Evolutionary conservation across 2,113 vertebrate genomes (phyloP).

Genomic region (Ctenodactylus gundi): DNA sequence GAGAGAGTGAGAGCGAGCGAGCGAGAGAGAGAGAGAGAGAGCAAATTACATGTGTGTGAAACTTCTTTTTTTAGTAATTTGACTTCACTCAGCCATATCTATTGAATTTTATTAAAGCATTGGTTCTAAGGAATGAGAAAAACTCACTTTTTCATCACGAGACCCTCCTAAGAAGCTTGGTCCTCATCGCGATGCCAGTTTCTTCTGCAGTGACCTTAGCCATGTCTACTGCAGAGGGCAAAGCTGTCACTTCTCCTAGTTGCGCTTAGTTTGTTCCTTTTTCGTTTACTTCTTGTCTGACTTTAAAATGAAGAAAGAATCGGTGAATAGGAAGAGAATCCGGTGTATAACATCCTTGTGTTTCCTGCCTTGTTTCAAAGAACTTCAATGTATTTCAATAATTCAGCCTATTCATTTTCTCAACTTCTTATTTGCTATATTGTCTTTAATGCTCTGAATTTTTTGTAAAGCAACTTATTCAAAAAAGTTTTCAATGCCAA

Average conservation of each 20-base stretch:
- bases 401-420: background rate
- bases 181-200: rapidly evolving
- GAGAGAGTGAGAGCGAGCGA: no score
- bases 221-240: rapidly evolving
- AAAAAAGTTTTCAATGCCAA: background rate
- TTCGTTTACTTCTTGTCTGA: background rate
- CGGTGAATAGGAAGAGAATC: no score
- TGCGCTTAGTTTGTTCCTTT: no score
- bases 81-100: rapidly evolving
- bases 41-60: no score
- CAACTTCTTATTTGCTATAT: background rate
- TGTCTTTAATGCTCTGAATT: background rate
- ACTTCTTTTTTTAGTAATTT: background rate
- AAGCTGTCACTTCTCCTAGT: rapidly evolving
- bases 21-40: no score
- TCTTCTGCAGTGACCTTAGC: rapidly evolving
- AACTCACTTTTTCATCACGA: rapidly evolving
- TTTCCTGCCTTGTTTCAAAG: background rate
- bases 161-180: background rate
- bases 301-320: background rate
- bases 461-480: background rate
- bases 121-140: rapidly evolving
- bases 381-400: background rate
- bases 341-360: rapidly evolving
- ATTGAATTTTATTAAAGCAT: rapidly evolving